Evolutionary conservation across 2,888 invertebrate species (phyloP).

Genomic region (Sympetrum striolatum): DNA sequence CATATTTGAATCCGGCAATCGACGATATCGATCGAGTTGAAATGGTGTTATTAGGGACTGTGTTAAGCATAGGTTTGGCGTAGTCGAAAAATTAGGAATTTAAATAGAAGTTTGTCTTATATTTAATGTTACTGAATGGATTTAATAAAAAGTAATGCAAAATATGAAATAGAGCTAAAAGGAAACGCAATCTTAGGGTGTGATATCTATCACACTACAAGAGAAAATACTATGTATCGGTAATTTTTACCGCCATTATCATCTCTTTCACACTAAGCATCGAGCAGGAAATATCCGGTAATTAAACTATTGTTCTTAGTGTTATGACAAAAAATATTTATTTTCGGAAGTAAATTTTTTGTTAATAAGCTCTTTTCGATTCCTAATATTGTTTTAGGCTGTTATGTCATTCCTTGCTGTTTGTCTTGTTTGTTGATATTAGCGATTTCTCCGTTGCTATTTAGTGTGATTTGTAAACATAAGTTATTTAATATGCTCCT

Average conservation of each 20-base stretch:
- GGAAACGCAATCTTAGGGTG: neutral
- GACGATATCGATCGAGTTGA: neutral
- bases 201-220: neutral
- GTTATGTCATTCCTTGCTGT: neutral
- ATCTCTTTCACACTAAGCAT: neutral
- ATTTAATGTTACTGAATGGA: neutral
- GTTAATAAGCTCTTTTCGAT: too few species aligned
- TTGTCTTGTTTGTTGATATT: neutral
- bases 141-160: neutral
- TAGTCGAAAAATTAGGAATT: neutral
- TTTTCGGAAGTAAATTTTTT: too few species aligned
- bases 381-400: too few species aligned
- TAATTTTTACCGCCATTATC: constrained; percentile 30
- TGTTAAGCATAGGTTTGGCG: neutral
- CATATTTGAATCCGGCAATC: neutral
- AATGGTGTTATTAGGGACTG: neutral
- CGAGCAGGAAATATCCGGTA: neutral
- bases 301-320: neutral
- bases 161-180: neutral
- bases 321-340: neutral
- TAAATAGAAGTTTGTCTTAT: too few species aligned
- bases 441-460: neutral
- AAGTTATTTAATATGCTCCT: neutral
- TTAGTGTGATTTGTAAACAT: neutral
- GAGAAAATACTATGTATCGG: neutral